Evolutionary conservation across 2,797 vertebrate genomes (phyloP).

Genomic region (Aplochiton taeniatus): DNA sequence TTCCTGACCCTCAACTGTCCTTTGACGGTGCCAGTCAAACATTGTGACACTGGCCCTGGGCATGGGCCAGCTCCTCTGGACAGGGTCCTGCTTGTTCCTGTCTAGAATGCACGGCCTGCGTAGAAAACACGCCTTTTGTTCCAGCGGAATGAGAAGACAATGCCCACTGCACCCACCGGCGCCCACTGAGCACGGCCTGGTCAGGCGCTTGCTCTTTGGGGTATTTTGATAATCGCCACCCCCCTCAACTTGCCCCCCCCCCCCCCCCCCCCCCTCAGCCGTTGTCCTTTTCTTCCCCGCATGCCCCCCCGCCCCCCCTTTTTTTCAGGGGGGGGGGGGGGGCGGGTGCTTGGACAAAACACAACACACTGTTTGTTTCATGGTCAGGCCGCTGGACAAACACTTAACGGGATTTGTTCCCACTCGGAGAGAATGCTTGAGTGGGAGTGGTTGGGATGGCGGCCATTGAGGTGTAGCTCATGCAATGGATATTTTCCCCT

Average conservation of each 20-base stretch:
- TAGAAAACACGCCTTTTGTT: slow-evolving; percentile 37
- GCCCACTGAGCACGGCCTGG: slow-evolving; percentile 29
- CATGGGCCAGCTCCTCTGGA: slow-evolving; percentile 14
- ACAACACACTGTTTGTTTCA: slow-evolving; percentile 36
- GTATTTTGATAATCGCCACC: slow-evolving; percentile 26
- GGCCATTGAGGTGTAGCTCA: slow-evolving; percentile 45
- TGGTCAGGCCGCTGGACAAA: slow-evolving; percentile 2
- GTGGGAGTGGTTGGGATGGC: slow-evolving; percentile 44
- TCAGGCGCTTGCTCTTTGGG: slow-evolving; percentile 35
- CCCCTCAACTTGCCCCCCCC: not conserved
- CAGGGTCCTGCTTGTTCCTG: slow-evolving; percentile 33
- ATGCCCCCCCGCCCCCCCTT: not conserved
- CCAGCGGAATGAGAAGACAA: slow-evolving; percentile 39
- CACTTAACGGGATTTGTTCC: slow-evolving; percentile 1
- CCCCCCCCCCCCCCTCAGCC: not conserved
- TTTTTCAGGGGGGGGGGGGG: slow-evolving; percentile 5
- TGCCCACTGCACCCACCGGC: slow-evolving; percentile 25
- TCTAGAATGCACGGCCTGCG: slow-evolving; percentile 24
- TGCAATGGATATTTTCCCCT: slow-evolving; percentile 34
- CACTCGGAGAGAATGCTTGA: slow-evolving; percentile 35
- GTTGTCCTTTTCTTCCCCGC: not conserved
- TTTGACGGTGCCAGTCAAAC: slow-evolving; percentile 29
- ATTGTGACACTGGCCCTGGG: slow-evolving; percentile 31
- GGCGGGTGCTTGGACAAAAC: too few relatives aligned
- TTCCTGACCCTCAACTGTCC: slow-evolving; percentile 7